phyloP scores from a whole-genome alignment of 2,797 vertebrate species.

The Centropyge bicolor region DNA sequence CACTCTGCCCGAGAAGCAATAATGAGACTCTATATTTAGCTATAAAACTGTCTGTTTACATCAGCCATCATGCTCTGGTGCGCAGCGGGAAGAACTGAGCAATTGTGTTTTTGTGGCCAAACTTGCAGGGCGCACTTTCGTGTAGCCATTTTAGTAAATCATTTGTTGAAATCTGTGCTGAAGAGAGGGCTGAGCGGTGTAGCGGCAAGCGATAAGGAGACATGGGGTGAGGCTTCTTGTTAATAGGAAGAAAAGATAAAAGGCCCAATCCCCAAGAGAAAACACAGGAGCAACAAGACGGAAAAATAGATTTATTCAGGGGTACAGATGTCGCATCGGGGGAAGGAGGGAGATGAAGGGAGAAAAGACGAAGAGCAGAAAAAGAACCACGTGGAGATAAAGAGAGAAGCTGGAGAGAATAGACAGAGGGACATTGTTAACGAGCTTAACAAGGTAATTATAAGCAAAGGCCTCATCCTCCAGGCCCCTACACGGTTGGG shows the following conservation, averaged over 20 bases:
- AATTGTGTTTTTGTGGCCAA: constrained; percentile 43
- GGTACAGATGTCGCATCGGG: constrained; percentile 62
- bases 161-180: constrained; percentile 57
- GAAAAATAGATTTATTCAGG: constrained; percentile 66
- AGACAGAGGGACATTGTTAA: constrained; percentile 70
- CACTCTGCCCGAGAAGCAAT: constrained; percentile 53
- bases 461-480: constrained; percentile 66
- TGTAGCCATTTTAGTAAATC: constrained; percentile 31
- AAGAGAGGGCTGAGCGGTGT: constrained; percentile 49
- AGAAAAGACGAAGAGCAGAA: constrained; percentile 32
- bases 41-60: constrained; percentile 70
- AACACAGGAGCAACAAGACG: constrained; percentile 58
- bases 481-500: constrained; percentile 50
- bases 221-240: constrained; percentile 51
- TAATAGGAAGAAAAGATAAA: constrained; percentile 67
- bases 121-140: constrained; percentile 20
- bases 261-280: constrained; percentile 60
- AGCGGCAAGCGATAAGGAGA: constrained; percentile 46
- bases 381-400: constrained; percentile 45
- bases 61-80: constrained; percentile 50
- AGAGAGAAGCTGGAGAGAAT: constrained; percentile 38
- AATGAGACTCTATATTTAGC: constrained; percentile 67
- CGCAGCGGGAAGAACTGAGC: constrained; percentile 42
- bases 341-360: constrained; percentile 30
- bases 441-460: constrained; percentile 79